These are phyloP conservation scores for Meganola albula DNA, from an alignment of 2,888 invertebrate species.

Conservation along the genomic window DNA sequence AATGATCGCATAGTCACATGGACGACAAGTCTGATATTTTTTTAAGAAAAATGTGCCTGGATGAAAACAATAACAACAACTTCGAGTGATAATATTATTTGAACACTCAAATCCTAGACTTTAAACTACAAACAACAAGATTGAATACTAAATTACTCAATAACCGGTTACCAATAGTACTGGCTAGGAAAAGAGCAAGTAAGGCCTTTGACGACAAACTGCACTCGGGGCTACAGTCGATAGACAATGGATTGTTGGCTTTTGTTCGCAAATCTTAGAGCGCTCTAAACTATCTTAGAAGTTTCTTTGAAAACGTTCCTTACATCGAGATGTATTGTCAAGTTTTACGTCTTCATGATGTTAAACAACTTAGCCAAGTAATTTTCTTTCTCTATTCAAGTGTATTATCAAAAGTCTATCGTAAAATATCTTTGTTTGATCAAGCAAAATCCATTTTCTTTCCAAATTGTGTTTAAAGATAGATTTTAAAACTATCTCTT, in stretches of 20 bases:
- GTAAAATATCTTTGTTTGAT: conserved; percentile 19
- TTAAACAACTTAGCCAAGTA: conserved; percentile 25
- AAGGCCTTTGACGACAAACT: conserved; percentile 67
- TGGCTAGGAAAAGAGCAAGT: conserved; percentile 43
- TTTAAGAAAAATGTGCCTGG: no score
- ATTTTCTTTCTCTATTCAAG: conserved; percentile 29
- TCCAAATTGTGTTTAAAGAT: no score
- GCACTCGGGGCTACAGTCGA: conserved; percentile 63
- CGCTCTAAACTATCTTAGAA: conserved; percentile 46
- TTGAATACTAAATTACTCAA: conserved; percentile 18
- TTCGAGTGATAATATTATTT: no score
- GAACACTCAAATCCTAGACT: no score
- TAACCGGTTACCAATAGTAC: conserved; percentile 42
- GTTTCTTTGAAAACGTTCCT: conserved; percentile 53
- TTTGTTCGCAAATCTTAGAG: conserved; percentile 67
- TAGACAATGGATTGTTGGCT: conserved; percentile 69
- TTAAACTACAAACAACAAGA: conserved; percentile 6
- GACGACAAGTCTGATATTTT: no score
- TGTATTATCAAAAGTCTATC: conserved; percentile 22
- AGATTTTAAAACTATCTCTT: no score
- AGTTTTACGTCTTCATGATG: conserved; percentile 41
- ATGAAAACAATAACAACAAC: no score
- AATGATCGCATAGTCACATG: no score
- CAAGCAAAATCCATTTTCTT: conserved; percentile 17
- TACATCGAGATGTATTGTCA: conserved; percentile 48